Base-by-base conservation (phyloP, 2,888 invertebrate species). In the Drosophila maculinotata region DNA sequence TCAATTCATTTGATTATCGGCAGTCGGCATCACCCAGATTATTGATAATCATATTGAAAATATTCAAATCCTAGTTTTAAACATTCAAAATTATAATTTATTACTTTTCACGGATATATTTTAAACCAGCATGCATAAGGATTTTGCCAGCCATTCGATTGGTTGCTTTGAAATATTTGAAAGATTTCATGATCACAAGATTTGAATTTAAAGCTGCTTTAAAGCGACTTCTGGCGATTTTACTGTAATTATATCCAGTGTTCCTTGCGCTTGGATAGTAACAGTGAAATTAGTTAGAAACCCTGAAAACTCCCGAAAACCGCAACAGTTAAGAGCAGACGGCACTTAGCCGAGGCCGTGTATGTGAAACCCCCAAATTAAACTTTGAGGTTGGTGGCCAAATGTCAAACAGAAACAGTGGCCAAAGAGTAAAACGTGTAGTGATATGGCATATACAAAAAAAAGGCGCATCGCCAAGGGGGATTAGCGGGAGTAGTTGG, bases 301-400 rank as follows among this genome's bases (percentile, higher is more conserved):
- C 30, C 58, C 41, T 31, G 33, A 48, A 31, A 14, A 12, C 12
- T 14, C 3, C 20, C 6, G 35, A 15, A 20, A 47, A 41, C 57
- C 58, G 47, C 65, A 44, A 75, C 35, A 58, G 69, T 71, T 69
- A 56, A 68, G 38, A 69, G 70, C 41, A 45, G 49, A 48, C 59
- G 57, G 25, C 54, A 64, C 49, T 63, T 49, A 65, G 60, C 54
- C 49, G 69, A 35, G 54, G 53, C 59, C 67, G 62, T 68, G 62
- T 64, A 66, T 80, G 77, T 71, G 77, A 57, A 68, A 64, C 69
- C 57, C 63, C 62, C 56, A 80, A 86, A 87, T 81, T 87, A 71
- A 86, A 81, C 69, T 71, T 54, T 49, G 63, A 60, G 65, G 67
- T 58, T 35, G 52, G 56, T 41, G 47, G 79, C 39, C 58, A 47